A percentile compares a stretch with the other conserved stretches of the same genome.
phyloP scores from a whole-genome alignment of 2,888 invertebrate genomes.

The Unio pictorum region DNA sequence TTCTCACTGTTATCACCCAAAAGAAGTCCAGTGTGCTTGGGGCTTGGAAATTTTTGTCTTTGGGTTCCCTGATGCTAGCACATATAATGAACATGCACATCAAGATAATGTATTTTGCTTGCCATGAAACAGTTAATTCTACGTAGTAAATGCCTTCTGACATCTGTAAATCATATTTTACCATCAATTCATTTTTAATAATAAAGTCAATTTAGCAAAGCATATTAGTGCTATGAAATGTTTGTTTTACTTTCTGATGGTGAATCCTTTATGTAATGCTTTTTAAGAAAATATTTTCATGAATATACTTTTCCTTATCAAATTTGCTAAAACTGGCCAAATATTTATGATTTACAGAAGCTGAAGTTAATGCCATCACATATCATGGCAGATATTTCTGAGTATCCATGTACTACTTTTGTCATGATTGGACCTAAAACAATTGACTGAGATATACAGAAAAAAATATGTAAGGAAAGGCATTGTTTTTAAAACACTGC shows the following conservation, averaged over 20 bases:
- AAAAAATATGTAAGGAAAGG: no score
- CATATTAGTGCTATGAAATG: no score
- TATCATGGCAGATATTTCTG: neutral
- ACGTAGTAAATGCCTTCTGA: neutral
- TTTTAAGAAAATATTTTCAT: no score
- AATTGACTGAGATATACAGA: no score
- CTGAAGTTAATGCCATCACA: neutral
- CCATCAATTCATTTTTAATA: neutral
- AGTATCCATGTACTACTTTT: no score
- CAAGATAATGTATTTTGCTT: neutral
- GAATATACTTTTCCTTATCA: no score
- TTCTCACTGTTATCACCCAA: conserved; percentile 30
- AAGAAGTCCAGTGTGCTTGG: conserved; percentile 11
- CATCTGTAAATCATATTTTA: conserved; percentile 1
- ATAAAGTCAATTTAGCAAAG: no score
- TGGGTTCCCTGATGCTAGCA: conserved; percentile 3
- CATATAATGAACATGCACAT: no score
- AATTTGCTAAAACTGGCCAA: neutral
- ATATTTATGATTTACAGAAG: neutral
- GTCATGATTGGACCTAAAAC: no score
- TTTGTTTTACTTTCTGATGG: no score
- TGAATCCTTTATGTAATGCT: no score
- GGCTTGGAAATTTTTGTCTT: conserved; percentile 11
- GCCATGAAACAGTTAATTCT: conserved; percentile 1
- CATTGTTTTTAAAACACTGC: no score